Conservation (phyloP, 2,113 vertebrate genomes). For the Albula glossodonta region DNA sequence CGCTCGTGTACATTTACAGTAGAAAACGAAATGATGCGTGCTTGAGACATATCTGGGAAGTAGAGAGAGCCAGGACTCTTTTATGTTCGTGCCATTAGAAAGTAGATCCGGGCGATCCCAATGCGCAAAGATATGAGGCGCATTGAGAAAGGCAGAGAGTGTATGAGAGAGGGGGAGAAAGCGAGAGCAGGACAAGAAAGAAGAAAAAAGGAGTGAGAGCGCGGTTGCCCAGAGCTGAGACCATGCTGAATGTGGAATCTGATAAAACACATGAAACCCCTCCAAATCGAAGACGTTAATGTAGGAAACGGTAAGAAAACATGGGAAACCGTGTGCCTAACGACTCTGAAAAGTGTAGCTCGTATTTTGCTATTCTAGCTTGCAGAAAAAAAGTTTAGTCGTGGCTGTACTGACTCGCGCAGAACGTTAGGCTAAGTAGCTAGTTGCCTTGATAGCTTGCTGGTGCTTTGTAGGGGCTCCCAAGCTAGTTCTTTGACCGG, state of each 20-base stretch:
- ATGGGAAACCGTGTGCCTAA: background rate
- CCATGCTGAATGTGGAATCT: conserved; percentile 67
- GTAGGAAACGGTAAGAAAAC: conserved; percentile 56
- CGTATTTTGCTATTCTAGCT: background rate
- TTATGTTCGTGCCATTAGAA: conserved; percentile 52
- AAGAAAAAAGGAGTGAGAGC: conserved; percentile 18
- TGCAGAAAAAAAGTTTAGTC: conserved; percentile 44
- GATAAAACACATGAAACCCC: conserved; percentile 62
- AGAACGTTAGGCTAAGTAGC: background rate
- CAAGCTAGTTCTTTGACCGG: background rate
- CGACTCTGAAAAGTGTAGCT: background rate
- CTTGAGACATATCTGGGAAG: conserved; percentile 18
- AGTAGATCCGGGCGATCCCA: conserved; percentile 76
- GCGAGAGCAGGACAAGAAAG: background rate
- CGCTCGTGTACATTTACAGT: no score
- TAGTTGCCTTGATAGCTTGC: background rate
- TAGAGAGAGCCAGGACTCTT: conserved; percentile 25
- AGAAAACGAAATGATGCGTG: background rate
- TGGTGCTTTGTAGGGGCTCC: background rate
- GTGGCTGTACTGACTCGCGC: conserved; percentile 19
- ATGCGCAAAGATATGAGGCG: conserved; percentile 66
- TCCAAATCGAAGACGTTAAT: conserved; percentile 54
- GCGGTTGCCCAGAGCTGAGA: conserved; percentile 39
- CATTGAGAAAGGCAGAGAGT: conserved; percentile 47
- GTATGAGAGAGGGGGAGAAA: conserved; percentile 44